phyloP scores from a whole-genome alignment of 2,113 vertebrate genomes.

The Callaeas wilsoni region DNA sequence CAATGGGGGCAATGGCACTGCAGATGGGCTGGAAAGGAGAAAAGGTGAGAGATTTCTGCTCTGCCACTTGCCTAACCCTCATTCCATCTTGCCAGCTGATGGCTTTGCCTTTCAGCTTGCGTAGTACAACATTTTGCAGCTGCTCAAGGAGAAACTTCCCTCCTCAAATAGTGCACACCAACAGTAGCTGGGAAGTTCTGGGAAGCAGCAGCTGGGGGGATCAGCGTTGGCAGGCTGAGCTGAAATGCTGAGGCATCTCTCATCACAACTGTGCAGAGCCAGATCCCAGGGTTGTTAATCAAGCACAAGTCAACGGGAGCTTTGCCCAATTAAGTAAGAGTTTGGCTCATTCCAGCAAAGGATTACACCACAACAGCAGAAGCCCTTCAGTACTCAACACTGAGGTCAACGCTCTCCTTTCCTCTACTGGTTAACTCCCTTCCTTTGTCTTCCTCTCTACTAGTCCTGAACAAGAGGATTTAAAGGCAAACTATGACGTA shows the following conservation, averaged over 20 bases:
- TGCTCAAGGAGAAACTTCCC: neutral
- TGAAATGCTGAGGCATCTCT: constrained; percentile 3
- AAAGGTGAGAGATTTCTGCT: neutral
- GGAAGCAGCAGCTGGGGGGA: neutral
- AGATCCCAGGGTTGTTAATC: constrained; percentile 4
- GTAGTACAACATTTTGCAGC: neutral
- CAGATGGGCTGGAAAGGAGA: neutral
- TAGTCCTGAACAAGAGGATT: neutral
- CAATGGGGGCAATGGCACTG: neutral
- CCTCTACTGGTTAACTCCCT: neutral
- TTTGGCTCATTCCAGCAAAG: neutral
- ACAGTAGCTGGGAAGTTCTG: constrained; percentile 10
- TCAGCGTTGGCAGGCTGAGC: neutral
- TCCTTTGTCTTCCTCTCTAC: neutral
- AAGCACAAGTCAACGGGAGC: neutral
- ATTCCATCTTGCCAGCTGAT: neutral
- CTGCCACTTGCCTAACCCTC: neutral
- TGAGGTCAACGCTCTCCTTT: neutral
- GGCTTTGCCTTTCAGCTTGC: neutral
- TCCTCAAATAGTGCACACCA: neutral
- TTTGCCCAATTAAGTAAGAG: neutral
- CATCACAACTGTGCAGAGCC: neutral
- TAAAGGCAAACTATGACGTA: neutral
- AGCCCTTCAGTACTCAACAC: neutral
- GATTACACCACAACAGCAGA: neutral